Conservation (phyloP, 1,140 invertebrate species). For the Drosophila repletoides region DNA sequence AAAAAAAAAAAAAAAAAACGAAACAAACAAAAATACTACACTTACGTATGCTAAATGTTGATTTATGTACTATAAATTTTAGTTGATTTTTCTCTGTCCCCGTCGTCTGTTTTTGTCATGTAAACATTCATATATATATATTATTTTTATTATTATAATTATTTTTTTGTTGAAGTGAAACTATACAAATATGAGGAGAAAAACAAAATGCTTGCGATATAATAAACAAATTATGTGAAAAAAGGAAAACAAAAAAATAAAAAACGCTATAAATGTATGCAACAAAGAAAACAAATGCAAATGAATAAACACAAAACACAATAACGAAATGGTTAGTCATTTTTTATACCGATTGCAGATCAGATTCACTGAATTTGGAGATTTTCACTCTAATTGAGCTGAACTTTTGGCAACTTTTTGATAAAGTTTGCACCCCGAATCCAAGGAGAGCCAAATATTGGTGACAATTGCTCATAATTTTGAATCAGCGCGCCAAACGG, state of each 20-base stretch:
- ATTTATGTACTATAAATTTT: slow-evolving; percentile 50
- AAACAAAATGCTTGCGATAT: slow-evolving; percentile 39
- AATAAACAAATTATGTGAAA: slow-evolving; percentile 24
- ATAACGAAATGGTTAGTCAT: slow-evolving; percentile 7
- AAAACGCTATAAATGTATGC: slow-evolving; percentile 29
- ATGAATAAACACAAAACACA: slow-evolving; percentile 36
- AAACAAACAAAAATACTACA: too few relatives aligned
- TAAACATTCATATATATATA: slow-evolving; percentile 21
- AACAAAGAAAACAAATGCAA: slow-evolving; percentile 12
- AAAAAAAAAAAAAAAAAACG: too few relatives aligned
- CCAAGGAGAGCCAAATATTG: too few relatives aligned
- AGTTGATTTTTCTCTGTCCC: slow-evolving; percentile 36
- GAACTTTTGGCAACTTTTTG: too few relatives aligned
- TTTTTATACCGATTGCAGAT: too few relatives aligned
- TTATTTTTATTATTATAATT: too few relatives aligned
- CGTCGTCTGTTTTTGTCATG: slow-evolving; percentile 19
- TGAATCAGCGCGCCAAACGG: too few relatives aligned
- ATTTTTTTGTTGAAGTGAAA: slow-evolving; percentile 23
- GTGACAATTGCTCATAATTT: too few relatives aligned
- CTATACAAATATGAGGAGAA: slow-evolving; percentile 12
- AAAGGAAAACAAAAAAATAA: slow-evolving; percentile 4
- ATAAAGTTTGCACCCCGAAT: too few relatives aligned
- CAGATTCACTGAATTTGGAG: too few relatives aligned
- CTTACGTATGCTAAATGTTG: slow-evolving; percentile 45
- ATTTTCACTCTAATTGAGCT: too few relatives aligned